Base-by-base conservation (phyloP, 2,113 vertebrate genomes). In the Poecilia latipinna region DNA sequence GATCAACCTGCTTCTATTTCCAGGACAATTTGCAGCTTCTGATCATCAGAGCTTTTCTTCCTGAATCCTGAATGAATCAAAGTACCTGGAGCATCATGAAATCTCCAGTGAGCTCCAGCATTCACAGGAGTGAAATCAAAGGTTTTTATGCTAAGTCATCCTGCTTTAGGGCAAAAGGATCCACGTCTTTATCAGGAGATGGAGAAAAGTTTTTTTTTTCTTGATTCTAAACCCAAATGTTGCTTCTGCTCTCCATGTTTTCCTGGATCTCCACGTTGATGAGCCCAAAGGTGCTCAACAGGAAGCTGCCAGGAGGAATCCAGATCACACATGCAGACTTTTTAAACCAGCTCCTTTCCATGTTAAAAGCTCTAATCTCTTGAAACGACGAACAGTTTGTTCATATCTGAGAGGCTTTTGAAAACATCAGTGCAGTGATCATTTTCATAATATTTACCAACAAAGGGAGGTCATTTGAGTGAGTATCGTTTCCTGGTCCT, bases 11-110 rank as follows among this genome's bases (percentile, higher is more conserved):
- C 60, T n/a, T 71, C 63, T 70, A n/a, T 73, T 70, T 13, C 31
- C 8, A 39, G 61, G 80, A 81, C 22, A 37, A 42, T n/a, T 29
- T 26, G 8, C 31, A 66, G 54, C 65, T 82, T 79, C 29, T 70
- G 70, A 69, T 31, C 70, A 79, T 60, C 5, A 61, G 65, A 29
- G 54, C 13, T 32, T 32, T 75, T 66, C 54, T 60, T 31, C 74
- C 15, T 42, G 77, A 77, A 67, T 67, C 39, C 13, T 31, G 51
- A 69, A 64, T 33, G 42, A 82, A 74, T 75, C 51, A 48, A 4
- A 68, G 65, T 17, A 63, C 28, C 33, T 0, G 31, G 64, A 62
- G 35, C 75, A 57, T 22, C 31, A 60, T 74, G 57, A 61, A 1
- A 2, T 67, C 7, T 79, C 28, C 7, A 26, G 69, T 66, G 75